Evolutionary conservation across 2,888 invertebrate genomes (phyloP).

Genomic region (Pilophorus perplexus): DNA sequence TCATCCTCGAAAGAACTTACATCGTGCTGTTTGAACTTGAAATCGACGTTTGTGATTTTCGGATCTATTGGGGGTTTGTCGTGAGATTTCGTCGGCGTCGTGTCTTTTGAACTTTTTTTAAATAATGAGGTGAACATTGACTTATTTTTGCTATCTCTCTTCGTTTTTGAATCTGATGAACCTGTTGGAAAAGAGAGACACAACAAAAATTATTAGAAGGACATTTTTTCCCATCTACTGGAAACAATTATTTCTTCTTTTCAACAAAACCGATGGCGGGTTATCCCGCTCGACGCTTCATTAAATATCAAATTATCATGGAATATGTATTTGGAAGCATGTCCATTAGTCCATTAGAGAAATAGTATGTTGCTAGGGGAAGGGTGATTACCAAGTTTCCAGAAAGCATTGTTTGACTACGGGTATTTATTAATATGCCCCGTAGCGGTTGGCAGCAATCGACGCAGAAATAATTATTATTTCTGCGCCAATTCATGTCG

Average conservation of each 20-base stretch:
- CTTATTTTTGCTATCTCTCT: constrained; percentile 59
- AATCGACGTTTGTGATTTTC: constrained; percentile 55
- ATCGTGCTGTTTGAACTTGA: constrained; percentile 52
- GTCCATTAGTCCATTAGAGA: too few species aligned
- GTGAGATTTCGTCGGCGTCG: constrained; percentile 46
- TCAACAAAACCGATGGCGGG: too few species aligned
- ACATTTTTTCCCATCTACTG: too few species aligned
- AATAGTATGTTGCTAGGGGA: too few species aligned
- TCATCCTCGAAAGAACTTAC: constrained; percentile 43
- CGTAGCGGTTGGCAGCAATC: too few species aligned
- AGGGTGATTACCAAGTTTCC: too few species aligned
- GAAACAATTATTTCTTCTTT: too few species aligned
- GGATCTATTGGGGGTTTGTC: constrained; percentile 52
- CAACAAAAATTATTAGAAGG: background rate
- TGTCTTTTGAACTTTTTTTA: constrained; percentile 49
- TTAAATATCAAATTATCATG: background rate
- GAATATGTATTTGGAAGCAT: background rate
- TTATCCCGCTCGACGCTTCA: too few species aligned
- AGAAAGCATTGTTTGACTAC: too few species aligned
- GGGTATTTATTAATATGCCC: too few species aligned
- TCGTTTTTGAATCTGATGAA: constrained; percentile 46
- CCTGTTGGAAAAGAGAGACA: constrained; percentile 15
- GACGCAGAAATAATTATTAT: too few species aligned
- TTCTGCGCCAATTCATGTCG: too few species aligned
- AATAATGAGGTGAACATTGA: constrained; percentile 52